Conservation (phyloP, 35 echinoderm and acorn worm genomes). For the Strongylocentrotus purpuratus region DNA sequence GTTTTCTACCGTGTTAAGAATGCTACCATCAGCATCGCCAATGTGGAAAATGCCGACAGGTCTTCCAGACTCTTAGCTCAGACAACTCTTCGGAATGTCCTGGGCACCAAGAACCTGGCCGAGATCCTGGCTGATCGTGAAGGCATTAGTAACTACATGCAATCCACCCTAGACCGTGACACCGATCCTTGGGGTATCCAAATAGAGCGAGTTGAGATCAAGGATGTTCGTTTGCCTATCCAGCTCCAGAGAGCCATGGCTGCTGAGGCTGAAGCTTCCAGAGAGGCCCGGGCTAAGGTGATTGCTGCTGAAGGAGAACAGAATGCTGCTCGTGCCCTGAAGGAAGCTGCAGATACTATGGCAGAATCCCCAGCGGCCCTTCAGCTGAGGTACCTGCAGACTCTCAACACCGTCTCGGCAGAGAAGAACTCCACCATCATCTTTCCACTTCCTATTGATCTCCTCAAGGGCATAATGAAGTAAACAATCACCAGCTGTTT, state of each 20-base stretch:
- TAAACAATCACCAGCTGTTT: not conserved
- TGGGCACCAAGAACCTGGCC: slow-evolving; percentile 96
- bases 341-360: slow-evolving; percentile 84
- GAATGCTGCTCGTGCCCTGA: slow-evolving; percentile 85
- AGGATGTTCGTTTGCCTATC: slow-evolving; percentile 70
- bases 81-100: slow-evolving; percentile 94
- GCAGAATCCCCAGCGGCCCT: slow-evolving; percentile 63
- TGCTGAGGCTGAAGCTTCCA: slow-evolving; percentile 79
- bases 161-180: slow-evolving; percentile 71
- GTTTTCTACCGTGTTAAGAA: slow-evolving; percentile 97
- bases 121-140: slow-evolving; percentile 91
- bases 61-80: slow-evolving; percentile 92
- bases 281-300: slow-evolving; percentile 80
- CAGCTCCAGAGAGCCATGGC: slow-evolving; percentile 83
- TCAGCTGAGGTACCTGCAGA: slow-evolving; percentile 86
- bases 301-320: slow-evolving; percentile 93
- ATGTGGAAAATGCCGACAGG: slow-evolving; percentile 88
- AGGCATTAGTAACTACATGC: slow-evolving; percentile 85
- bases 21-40: slow-evolving; percentile 87
- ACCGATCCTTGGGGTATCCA: slow-evolving; percentile 94
- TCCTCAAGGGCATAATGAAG: slow-evolving; percentile 43
- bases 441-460: slow-evolving; percentile 81
- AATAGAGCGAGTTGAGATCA: slow-evolving; percentile 82
- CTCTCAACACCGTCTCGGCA: slow-evolving; percentile 74
- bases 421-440: slow-evolving; percentile 93